A percentile compares a stretch with the other conserved stretches of the same genome.
phyloP scores from a whole-genome alignment of 2,113 vertebrate species.

The Platichthys flesus region DNA sequence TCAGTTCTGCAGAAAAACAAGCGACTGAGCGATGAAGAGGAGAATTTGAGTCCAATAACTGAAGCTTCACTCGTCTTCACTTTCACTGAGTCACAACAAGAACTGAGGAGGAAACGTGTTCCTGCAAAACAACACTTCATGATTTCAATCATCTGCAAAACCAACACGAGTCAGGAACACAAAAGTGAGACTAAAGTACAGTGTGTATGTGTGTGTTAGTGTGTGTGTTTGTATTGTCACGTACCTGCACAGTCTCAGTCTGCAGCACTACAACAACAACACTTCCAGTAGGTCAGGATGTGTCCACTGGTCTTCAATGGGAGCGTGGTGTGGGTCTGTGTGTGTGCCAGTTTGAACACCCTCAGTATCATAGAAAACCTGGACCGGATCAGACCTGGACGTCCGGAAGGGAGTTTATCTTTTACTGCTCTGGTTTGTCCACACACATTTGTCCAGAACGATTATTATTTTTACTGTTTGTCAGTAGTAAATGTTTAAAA shows the following conservation, averaged over 20 bases:
- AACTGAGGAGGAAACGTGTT: not conserved
- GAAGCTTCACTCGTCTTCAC: not conserved
- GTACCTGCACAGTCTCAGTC: slow-evolving; percentile 18
- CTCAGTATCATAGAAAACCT: not conserved
- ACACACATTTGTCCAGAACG: not conserved
- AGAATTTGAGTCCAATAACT: no score
- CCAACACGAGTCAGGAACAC: not conserved
- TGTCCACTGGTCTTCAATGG: slow-evolving; percentile 15
- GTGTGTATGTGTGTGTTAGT: not conserved
- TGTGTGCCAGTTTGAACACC: slow-evolving; percentile 7
- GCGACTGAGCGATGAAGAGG: no score
- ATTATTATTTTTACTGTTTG: no score
- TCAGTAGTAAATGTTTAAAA: no score
- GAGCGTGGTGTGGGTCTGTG: not conserved
- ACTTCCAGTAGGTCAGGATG: not conserved
- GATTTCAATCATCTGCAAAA: not conserved
- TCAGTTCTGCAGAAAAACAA: not conserved
- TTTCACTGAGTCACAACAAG: not conserved
- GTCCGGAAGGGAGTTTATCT: not conserved
- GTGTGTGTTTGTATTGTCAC: slow-evolving; percentile 7
- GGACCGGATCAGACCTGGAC: slow-evolving; percentile 8
- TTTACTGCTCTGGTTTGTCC: not conserved
- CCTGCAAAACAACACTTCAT: not conserved
- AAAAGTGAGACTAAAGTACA: not conserved
- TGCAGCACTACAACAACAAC: slow-evolving; percentile 4